These are phyloP conservation scores for Scaptomyza parva DNA, from an alignment of 2,888 invertebrate species.

Conservation along the genomic window DNA sequence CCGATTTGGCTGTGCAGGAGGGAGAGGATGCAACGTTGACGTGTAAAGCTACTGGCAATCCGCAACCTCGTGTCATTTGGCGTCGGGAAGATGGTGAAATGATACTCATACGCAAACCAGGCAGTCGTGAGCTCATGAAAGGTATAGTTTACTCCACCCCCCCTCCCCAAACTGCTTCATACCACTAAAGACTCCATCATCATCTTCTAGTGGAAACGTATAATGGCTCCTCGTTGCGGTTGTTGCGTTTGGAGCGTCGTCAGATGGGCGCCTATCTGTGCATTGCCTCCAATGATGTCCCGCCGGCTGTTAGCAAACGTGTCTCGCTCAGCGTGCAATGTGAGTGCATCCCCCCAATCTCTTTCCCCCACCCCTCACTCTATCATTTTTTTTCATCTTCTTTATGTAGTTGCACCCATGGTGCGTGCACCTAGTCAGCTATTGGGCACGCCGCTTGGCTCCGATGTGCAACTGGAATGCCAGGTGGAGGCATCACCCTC, in stretches of 20 bases:
- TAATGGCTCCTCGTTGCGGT: conserved; percentile 90
- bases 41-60: conserved; percentile 93
- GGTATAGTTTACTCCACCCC: conserved; percentile 77
- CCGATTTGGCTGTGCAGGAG: conserved; percentile 91
- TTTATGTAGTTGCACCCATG: conserved; percentile 91
- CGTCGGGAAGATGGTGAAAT: conserved; percentile 90
- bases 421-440: conserved; percentile 96
- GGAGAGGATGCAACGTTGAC: conserved; percentile 91
- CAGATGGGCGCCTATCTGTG: conserved; percentile 97
- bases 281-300: conserved; percentile 96
- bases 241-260: conserved; percentile 92
- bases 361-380: rapidly evolving
- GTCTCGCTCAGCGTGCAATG: conserved; percentile 95
- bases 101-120: conserved; percentile 86
- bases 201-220: conserved; percentile 88
- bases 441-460: conserved; percentile 93
- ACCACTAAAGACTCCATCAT: neutral
- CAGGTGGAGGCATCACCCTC: conserved; percentile 94
- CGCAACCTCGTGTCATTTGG: conserved; percentile 92
- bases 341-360: conserved; percentile 86
- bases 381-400: neutral
- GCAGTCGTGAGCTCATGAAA: conserved; percentile 84
- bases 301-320: conserved; percentile 95
- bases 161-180: no score
- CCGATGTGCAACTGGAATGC: conserved; percentile 94